phyloP scores from a whole-genome alignment of 2,797 vertebrate genomes.

The Pantherophis alleghaniensis region DNA sequence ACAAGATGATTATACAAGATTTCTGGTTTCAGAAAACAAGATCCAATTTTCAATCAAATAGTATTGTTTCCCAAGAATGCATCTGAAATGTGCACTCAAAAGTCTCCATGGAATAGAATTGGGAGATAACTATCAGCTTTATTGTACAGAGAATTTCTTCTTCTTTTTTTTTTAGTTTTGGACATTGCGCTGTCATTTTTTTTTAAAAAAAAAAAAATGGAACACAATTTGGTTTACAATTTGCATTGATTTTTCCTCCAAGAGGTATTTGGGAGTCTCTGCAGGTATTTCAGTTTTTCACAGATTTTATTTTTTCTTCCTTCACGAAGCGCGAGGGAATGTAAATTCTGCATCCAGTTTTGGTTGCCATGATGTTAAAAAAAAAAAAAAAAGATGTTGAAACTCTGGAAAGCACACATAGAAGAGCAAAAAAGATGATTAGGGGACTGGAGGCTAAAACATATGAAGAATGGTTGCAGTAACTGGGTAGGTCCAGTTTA shows the following conservation, averaged over 20 bases:
- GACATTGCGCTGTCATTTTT: neutral
- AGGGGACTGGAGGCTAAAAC: too few relatives aligned
- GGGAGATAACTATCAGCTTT: neutral
- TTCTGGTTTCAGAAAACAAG: neutral
- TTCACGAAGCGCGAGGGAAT: neutral
- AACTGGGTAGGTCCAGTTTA: too few relatives aligned
- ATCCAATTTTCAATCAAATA: neutral
- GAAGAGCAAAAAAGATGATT: too few relatives aligned
- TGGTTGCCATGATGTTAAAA: neutral
- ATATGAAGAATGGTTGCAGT: too few relatives aligned
- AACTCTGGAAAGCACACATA: too few relatives aligned
- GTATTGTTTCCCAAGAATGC: neutral
- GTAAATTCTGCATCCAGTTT: neutral
- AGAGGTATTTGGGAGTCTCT: neutral
- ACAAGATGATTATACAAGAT: neutral
- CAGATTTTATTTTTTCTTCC: neutral
- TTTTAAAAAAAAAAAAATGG: neutral
- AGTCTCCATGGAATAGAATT: neutral
- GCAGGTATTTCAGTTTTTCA: neutral
- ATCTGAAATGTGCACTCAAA: neutral
- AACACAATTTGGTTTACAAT: neutral
- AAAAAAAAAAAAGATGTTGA: too few relatives aligned
- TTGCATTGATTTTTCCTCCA: neutral
- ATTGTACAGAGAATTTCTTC: neutral
- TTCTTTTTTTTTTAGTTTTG: neutral